Base-by-base conservation (phyloP, 2,888 invertebrate genomes). In the Agrypnus murinus region DNA sequence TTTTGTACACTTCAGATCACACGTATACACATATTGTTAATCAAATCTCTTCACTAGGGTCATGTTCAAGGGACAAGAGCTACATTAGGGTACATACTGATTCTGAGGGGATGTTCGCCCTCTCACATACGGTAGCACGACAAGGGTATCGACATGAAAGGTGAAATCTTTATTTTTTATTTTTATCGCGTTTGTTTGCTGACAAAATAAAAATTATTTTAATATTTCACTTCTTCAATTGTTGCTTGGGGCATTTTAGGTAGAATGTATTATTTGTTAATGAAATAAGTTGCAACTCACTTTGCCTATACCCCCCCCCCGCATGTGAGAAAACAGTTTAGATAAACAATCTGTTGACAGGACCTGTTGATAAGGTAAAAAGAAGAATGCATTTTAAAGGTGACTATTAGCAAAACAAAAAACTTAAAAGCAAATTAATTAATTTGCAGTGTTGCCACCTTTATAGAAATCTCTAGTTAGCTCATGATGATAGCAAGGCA, bases 1-100 rank as follows among this genome's bases (percentile, higher is more conserved):
- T 71, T 68, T 65, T 59, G 71, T 59, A 73, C 73, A 73, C 73
- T 73, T 73, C 68, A 73, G 70, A 71, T 73, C 73, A 68, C 68
- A 69, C 72, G 75, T 78, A 79, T 66, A 81, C 81, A 81, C 81
- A 81, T 81, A 81, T 81, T 82, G 82, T 82, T 82, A 83, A 83
- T 82, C 82, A 82, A 82, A 83, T 83, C 82, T 80, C 79, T 81
- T 80, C 78, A 78, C 70, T 78, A 75, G 80, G 80, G 80, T 79
- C 79, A 81, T 79, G 80, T 80, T 67, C 72, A 75, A 77, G 81
- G 81, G 81, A 80, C 68, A 79, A 80, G 76, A 77, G 77, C 74
- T 65, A 68, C 65, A 70, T 66, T 59, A 69, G 60, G 71, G 71
- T 68, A 65, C 59, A 67, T 69, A 65, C 73, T 55, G 53, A 65